These are phyloP conservation scores for Ctenodactylus gundi DNA, from an alignment of 2,113 vertebrate species.

Conservation along the genomic window DNA sequence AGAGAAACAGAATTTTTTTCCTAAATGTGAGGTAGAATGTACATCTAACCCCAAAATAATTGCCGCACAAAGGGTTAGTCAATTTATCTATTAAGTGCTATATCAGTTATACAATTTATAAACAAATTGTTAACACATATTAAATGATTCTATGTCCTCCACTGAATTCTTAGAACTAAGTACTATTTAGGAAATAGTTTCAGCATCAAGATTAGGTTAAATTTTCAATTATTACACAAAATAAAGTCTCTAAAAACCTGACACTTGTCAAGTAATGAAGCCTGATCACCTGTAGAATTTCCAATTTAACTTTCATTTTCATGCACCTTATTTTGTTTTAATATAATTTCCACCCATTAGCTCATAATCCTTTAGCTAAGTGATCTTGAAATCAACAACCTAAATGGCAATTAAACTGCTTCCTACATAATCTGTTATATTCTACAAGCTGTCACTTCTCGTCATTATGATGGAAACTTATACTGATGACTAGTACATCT, in stretches of 20 bases:
- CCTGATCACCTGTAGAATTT: not conserved
- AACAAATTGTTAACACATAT: not conserved
- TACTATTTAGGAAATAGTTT: conserved; percentile 20
- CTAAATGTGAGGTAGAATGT: not conserved
- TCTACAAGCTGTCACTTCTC: not conserved
- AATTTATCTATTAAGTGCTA: not conserved
- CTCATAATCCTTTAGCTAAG: conserved; percentile 20
- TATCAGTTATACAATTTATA: not conserved
- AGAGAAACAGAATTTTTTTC: not conserved
- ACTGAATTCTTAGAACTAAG: not conserved
- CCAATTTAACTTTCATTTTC: conserved; percentile 35
- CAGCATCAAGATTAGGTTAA: not conserved
- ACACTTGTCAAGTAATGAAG: not conserved
- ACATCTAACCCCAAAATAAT: not conserved
- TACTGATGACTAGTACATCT: not conserved
- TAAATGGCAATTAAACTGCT: conserved; percentile 9
- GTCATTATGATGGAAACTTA: not conserved
- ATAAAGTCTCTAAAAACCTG: conserved; percentile 16
- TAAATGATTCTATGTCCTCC: not conserved
- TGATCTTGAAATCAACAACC: not conserved
- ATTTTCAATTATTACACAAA: conserved; percentile 27
- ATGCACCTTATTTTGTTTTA: not conserved
- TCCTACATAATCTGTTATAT: not conserved
- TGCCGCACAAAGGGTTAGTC: not conserved
- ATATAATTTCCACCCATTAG: not conserved